Percentiles rank a stretch among this genome's conserved stretches.
These are phyloP conservation scores for Falco columbarius DNA, from an alignment of 2,797 vertebrate genomes.

Conservation along the genomic window DNA sequence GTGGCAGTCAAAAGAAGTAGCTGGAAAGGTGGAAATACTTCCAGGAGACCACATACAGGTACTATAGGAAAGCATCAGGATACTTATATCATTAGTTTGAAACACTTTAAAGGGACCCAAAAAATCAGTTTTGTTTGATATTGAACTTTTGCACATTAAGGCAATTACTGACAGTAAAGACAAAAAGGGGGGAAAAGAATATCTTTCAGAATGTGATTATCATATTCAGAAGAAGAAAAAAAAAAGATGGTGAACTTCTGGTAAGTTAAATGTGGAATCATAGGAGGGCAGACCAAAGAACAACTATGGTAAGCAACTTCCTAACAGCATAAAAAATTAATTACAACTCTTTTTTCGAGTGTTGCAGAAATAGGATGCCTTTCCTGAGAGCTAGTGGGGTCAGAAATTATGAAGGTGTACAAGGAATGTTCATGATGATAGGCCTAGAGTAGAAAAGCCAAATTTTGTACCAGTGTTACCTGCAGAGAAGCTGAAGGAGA, in stretches of 20 bases:
- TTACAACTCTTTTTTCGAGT: constrained; percentile 4
- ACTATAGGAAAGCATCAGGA: neutral
- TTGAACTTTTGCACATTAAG: neutral
- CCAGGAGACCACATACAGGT: neutral
- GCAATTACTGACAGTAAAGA: neutral
- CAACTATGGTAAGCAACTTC: constrained; percentile 7
- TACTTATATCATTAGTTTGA: neutral
- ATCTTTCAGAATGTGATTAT: neutral
- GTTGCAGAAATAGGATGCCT: neutral
- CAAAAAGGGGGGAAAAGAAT: neutral
- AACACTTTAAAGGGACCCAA: neutral
- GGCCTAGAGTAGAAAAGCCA: neutral
- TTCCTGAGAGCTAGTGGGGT: neutral
- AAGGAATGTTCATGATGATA: neutral
- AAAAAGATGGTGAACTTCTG: neutral
- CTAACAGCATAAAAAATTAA: constrained; percentile 5
- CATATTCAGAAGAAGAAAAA: neutral
- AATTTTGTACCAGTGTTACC: neutral
- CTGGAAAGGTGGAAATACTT: neutral
- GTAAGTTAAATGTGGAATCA: neutral
- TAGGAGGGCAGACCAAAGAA: neutral
- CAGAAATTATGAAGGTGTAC: neutral
- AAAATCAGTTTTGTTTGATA: neutral
- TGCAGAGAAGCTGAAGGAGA: neutral
- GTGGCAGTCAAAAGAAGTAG: neutral